Evolutionary conservation across 2,888 invertebrate genomes (phyloP), one percentile per base, ranked within the genome.

Genomic region (Cataglyphis rosenhaueri): DNA sequence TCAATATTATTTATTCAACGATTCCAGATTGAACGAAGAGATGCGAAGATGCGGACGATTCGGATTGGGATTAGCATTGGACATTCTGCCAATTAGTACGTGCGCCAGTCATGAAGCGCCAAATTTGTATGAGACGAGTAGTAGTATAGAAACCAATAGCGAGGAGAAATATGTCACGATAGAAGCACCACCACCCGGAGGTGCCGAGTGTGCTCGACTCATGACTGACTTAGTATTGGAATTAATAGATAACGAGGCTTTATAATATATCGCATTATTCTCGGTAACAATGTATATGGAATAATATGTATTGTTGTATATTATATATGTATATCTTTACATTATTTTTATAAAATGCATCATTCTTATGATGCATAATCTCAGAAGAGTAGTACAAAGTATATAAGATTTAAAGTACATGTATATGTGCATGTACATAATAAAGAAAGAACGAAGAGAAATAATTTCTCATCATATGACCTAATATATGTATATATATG

Each of bases 81-180:
- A 97, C 89, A 97, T 97, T 94, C 96, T 96, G 85, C 97, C 97
- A 0, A 97, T 97, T 68, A 96, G 96, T 92, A 97, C 96, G 0
- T 97, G 97, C 84, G 96, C 96, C 73, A 96, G 97, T 68, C 96
- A 96, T 76, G 96, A 97, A 91, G 97, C 97, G 0, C 97, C 97
- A 0, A 97, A 97, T 91, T 94, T 97, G 83, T 97, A 97, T 91
- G 94, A 95, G 73, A 29, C 75, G 18, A 70, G 70, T 32, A 70
- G 70, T 32, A 93, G 90, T 18, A 91, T 92, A 38, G 93, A 93
- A 57, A 89, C 90, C 12, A 52, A 6, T 52, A 91, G 92, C 44
- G 94, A 95, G 66, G 93, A 94, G 73, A 88, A 89, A 18, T 93
- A 94, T 44, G 95, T 93, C 59, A 29, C 29, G 1, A 93, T 94